Percentiles rank a stretch among this genome's conserved stretches.
These are phyloP conservation scores for Sinocyclocheilus grahami DNA, from an alignment of 2,113 vertebrate genomes.

Conservation along the genomic window DNA sequence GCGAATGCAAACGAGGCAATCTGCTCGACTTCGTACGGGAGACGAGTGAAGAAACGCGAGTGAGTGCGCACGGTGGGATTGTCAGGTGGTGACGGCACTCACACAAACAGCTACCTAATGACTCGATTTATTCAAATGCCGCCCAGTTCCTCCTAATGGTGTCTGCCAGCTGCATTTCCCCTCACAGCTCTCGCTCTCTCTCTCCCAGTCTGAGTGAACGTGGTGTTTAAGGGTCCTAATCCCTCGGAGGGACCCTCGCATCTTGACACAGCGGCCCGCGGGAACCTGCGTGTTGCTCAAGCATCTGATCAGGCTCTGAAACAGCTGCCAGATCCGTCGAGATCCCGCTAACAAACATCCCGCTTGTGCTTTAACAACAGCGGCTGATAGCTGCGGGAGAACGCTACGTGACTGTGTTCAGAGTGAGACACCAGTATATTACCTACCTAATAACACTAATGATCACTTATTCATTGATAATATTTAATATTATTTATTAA, in stretches of 20 bases:
- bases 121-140: slow-evolving; percentile 87
- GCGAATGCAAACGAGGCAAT: slow-evolving; percentile 88
- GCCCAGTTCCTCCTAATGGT: slow-evolving; percentile 87
- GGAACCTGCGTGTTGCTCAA: slow-evolving; percentile 53
- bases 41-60: slow-evolving; percentile 35
- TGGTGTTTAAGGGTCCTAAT: slow-evolving; percentile 54
- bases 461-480: background rate
- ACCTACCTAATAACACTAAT: background rate
- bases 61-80: slow-evolving; percentile 47
- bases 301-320: slow-evolving; percentile 55
- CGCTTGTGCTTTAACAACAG: background rate
- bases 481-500: background rate
- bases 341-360: slow-evolving; percentile 48
- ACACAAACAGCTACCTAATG: slow-evolving; percentile 93
- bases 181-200: slow-evolving; percentile 1
- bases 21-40: slow-evolving; percentile 81
- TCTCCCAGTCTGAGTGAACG: slow-evolving; percentile 43
- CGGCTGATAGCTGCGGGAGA: background rate
- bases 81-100: slow-evolving; percentile 90
- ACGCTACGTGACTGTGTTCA: too few relatives aligned
- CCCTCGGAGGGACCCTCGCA: slow-evolving; percentile 52
- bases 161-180: slow-evolving; percentile 88
- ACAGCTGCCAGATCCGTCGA: slow-evolving; percentile 41
- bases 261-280: slow-evolving; percentile 47
- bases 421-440: too few relatives aligned